Evolutionary conservation across 2,888 invertebrate species (phyloP).

Genomic region (Lochmaea capreae): DNA sequence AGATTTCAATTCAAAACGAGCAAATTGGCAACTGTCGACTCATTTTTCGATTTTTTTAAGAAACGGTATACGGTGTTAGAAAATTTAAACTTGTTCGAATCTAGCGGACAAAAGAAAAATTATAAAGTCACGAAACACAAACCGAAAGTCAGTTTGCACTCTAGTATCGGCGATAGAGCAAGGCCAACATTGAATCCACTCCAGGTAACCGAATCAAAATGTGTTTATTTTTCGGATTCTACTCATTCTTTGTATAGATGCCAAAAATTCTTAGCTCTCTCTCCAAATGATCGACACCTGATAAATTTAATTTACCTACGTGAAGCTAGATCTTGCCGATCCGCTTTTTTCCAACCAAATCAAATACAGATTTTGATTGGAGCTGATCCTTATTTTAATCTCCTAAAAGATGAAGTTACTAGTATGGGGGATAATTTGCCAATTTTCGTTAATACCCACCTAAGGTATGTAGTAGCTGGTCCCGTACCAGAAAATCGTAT

Average conservation of each 20-base stretch:
- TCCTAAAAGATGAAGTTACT: too few species aligned
- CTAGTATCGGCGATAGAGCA: background rate
- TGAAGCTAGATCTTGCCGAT: slow-evolving; percentile 10
- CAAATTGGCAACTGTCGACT: background rate
- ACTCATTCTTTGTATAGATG: background rate
- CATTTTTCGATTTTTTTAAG: background rate
- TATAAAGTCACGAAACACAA: background rate
- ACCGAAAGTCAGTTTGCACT: background rate
- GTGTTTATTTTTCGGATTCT: background rate
- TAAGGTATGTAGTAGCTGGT: too few species aligned
- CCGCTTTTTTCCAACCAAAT: background rate
- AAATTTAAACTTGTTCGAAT: slow-evolving; percentile 4
- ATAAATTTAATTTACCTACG: background rate
- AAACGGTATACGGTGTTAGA: slow-evolving; percentile 6
- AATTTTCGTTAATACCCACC: too few species aligned
- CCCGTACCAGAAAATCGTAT: too few species aligned
- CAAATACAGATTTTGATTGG: background rate
- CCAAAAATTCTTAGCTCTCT: background rate
- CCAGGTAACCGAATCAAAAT: background rate
- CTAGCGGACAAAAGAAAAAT: slow-evolving; percentile 1
- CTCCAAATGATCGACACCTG: background rate
- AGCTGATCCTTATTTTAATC: too few species aligned
- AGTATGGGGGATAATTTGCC: too few species aligned
- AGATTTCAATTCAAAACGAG: slow-evolving; percentile 9
- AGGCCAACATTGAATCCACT: background rate